phyloP scores from a whole-genome alignment of 2,113 vertebrate genomes.

The Gobius niger region DNA sequence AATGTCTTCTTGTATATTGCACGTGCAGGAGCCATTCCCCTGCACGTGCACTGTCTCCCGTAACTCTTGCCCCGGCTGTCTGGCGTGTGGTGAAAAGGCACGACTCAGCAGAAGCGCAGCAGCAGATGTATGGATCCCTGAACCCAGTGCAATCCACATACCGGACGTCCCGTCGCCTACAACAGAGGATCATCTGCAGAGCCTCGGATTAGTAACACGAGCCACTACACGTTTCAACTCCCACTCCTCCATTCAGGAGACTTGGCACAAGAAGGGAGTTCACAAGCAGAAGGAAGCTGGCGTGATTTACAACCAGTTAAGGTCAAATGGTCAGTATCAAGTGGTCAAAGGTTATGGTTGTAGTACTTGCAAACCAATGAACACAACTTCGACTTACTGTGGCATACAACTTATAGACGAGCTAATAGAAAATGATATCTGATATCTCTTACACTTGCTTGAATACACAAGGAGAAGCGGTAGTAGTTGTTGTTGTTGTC shows the following conservation, averaged over 20 bases:
- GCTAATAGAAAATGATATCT: no score
- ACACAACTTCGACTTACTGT: no score
- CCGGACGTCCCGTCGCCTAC: conserved; percentile 3
- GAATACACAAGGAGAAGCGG: not conserved
- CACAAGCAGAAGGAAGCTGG: conserved; percentile 16
- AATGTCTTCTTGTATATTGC: not conserved
- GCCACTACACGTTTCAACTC: conserved; percentile 36
- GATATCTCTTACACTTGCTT: no score
- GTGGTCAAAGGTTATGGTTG: not conserved
- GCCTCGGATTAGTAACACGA: conserved; percentile 47
- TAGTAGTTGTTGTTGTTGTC: not conserved
- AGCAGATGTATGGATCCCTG: not conserved
- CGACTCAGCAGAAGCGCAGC: conserved; percentile 40
- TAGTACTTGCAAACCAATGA: not conserved
- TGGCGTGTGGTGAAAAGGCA: conserved; percentile 13
- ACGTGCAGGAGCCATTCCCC: not conserved
- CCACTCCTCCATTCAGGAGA: conserved; percentile 41
- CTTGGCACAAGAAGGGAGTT: conserved; percentile 27
- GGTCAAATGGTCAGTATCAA: conserved; percentile 29
- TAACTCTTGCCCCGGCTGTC: not conserved
- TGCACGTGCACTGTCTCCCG: conserved; percentile 12
- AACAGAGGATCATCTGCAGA: conserved; percentile 26
- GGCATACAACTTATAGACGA: no score
- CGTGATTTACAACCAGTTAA: conserved; percentile 7
- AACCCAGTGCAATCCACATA: conserved; percentile 3